phyloP scores from a whole-genome alignment of 2,797 vertebrate genomes.

The Muscicapa striata region DNA sequence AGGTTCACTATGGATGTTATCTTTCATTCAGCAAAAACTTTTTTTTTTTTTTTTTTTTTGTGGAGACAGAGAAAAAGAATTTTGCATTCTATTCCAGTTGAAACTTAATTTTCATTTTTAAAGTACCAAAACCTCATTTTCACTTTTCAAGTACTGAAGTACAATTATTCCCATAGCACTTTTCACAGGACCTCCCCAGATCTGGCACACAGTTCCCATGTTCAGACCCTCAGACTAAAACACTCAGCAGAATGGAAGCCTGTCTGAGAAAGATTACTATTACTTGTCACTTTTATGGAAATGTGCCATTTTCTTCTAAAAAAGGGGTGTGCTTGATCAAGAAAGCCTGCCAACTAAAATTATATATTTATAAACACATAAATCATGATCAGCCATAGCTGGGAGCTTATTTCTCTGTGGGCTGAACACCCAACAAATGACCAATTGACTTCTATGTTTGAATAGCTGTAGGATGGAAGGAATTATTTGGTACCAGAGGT shows the following conservation, averaged over 20 bases:
- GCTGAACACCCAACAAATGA: constrained; percentile 36
- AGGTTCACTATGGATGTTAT: neutral
- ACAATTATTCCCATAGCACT: neutral
- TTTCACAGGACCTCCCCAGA: neutral
- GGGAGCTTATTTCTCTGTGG: constrained; percentile 12
- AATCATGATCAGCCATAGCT: constrained; percentile 43
- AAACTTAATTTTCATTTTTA: neutral
- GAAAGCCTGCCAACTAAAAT: constrained; percentile 30
- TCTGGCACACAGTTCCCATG: neutral
- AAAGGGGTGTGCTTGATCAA: constrained; percentile 23
- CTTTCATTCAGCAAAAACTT: neutral
- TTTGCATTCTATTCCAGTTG: neutral
- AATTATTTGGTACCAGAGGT: constrained; percentile 39
- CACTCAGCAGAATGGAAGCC: constrained; percentile 18
- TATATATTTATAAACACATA: constrained; percentile 57
- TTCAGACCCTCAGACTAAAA: constrained; percentile 11
- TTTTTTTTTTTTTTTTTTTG: rapidly evolving
- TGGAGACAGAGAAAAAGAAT: neutral
- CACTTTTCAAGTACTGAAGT: neutral
- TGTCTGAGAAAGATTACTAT: constrained; percentile 46
- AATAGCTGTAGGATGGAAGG: constrained; percentile 27
- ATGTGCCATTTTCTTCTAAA: constrained; percentile 55
- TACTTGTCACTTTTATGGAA: constrained; percentile 53
- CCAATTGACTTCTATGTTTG: constrained; percentile 42
- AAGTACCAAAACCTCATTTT: neutral